Percentiles rank a stretch among this genome's conserved stretches.
phyloP scores from a whole-genome alignment of 2,888 invertebrate genomes.

The Acholoe squamosa region DNA sequence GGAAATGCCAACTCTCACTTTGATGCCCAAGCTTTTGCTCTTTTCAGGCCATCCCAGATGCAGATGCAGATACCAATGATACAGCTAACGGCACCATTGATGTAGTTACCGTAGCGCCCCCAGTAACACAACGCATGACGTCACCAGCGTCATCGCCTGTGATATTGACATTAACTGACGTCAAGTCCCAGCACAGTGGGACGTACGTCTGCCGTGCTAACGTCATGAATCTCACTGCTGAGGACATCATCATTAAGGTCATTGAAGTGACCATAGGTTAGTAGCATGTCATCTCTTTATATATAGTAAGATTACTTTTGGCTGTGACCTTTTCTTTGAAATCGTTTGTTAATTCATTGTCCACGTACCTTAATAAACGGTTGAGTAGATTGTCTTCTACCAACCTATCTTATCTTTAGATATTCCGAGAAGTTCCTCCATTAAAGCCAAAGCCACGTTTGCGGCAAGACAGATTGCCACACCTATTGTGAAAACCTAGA shows the following conservation, averaged over 20 bases:
- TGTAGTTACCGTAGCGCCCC: background rate
- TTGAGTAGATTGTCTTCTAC: too few species aligned
- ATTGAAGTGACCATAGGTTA: slow-evolving; percentile 9
- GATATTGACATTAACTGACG: background rate
- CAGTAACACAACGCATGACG: background rate
- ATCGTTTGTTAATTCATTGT: too few species aligned
- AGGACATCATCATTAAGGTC: slow-evolving; percentile 30
- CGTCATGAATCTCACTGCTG: slow-evolving; percentile 42
- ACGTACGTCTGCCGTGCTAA: slow-evolving; percentile 43
- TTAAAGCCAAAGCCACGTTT: too few species aligned
- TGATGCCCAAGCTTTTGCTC: background rate
- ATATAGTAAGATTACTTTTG: too few species aligned
- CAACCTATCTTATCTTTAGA: too few species aligned
- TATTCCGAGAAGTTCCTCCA: too few species aligned
- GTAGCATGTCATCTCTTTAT: too few species aligned
- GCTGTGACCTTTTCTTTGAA: too few species aligned
- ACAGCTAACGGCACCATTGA: slow-evolving; percentile 10
- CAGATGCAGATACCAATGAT: background rate
- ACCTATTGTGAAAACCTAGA: too few species aligned
- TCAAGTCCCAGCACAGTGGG: background rate
- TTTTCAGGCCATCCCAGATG: background rate
- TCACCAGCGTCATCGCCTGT: background rate
- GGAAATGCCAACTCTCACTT: too few species aligned
- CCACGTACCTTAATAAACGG: too few species aligned
- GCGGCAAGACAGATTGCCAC: too few species aligned